Evolutionary conservation across 2,888 invertebrate genomes (phyloP), one percentile per base, ranked within the genome.

Genomic region (Cynaeus angustus): DNA sequence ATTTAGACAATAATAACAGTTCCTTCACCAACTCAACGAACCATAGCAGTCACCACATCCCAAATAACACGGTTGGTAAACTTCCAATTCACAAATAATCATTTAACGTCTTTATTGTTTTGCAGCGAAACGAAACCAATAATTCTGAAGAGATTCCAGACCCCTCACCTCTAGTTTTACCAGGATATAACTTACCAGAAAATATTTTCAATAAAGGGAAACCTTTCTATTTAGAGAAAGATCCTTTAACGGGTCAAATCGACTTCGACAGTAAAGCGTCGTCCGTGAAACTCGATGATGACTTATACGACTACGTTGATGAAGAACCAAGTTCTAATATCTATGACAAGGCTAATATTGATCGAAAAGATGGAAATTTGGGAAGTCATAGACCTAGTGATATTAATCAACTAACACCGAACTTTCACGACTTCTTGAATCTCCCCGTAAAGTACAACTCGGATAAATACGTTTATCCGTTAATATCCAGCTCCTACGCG

Each of bases 401-500:
- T 73, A 88, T 91, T 0, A 89, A 88, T 76, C 88, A 88, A 13
- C 85, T 89, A 30, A 87, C 88, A 0, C 89, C 90, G 0, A 91
- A 90, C 78, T 89, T 91, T 65, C 91, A 91, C 74, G 91, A 91
- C 75, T 91, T 90, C 75, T 84, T 91, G 0, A 91, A 91, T 81
- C 82, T 91, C 14, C 91, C 91, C 0, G 89, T 90, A 0, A 90
- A 90, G 74, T 91, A 91, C 76, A 90, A 90, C 8, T 89, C 90
- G 0, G 89, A 90, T 28, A 91, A 91, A 79, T 91, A 91, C 73
- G 90, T 90, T 0, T 90, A 90, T 80, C 92, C 92, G 0, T 78
- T 92, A 58, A 91, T 92, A 59, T 91, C 91, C 0, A 91, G 88
- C 77, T 91, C 91, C 0, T 92, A 92, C 79, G 91, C 92, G 0